Evolutionary conservation across 2,888 invertebrate genomes (phyloP), one percentile per base, ranked within the genome.

Genomic region (Phaedon cochleariae): DNA sequence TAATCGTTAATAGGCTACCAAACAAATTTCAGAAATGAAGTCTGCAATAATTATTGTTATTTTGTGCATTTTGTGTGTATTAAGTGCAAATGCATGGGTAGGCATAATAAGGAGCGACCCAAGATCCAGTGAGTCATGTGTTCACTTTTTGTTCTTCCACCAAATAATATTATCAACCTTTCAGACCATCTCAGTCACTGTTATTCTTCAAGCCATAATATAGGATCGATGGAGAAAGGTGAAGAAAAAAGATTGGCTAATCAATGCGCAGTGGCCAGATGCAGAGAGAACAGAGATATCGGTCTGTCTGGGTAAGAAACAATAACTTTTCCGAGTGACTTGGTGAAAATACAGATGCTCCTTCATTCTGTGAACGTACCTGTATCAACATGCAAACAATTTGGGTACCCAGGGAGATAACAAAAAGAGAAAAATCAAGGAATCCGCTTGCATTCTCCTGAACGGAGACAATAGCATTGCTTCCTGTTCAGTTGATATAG

Each of bases 171-270:
- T 20, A 53, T 64, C n/a, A n/a, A n/a, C n/a, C n/a, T n/a, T 64
- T 52, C 37, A 65, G 65, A 37, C 3, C 54, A 59, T 48, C 15
- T 21, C 2, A 62, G 62, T 10, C 48, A 62, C 17, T 65, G 65
- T 55, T 65, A 46, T 29, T 10, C 37, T 26, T 2, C 31, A 18
- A 12, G 17, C 1, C 20, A 18, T 10, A 45, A 52, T 17, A 20
- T 64, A n/a, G 67, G 64, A 54, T 15, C 64, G 10, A 26, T 67
- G 46, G 29, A 64, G 17, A 17, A 34, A 1, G 59, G 52, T 17
- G 64, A 67, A 53, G 31, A 26, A 20, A 67, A 52, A 53, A 54
- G 64, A 64, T 29, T 64, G 6, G 60, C 57, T 45, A 58, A 49
- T 17, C 2, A 53, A 64, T 67, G 67, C 34, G 67, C 31, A 10